These are phyloP conservation scores for Caenorhabditis briggsae DNA, from an alignment of 1,140 invertebrate species.

Conservation along the genomic window DNA sequence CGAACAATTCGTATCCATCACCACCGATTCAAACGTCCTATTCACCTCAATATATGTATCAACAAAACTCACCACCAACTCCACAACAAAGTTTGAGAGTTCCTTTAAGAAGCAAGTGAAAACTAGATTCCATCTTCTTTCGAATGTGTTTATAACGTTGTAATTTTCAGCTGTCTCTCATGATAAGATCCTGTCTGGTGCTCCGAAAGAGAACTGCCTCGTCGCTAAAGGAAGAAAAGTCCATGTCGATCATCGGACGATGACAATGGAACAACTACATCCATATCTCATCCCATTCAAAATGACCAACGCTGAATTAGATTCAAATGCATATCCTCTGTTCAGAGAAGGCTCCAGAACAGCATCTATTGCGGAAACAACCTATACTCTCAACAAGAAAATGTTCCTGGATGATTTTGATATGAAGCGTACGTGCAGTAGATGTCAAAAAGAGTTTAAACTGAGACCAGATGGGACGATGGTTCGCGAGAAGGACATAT, in stretches of 20 bases:
- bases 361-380: background rate
- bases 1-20: background rate
- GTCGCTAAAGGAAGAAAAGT: background rate
- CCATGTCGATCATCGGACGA: background rate
- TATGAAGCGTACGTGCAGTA: conserved; percentile 53
- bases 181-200: background rate
- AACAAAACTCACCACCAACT: background rate
- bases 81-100: conserved; percentile 1
- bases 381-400: conserved; percentile 15
- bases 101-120: background rate
- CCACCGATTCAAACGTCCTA: background rate
- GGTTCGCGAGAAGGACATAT: conserved; percentile 80
- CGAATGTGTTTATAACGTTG: background rate
- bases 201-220: background rate
- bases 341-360: no score
- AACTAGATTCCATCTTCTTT: background rate
- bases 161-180: conserved; percentile 42
- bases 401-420: conserved; percentile 48
- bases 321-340: background rate
- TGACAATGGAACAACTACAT: background rate
- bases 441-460: conserved; percentile 64
- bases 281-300: background rate
- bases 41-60: background rate
- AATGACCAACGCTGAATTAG: background rate
- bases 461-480: conserved; percentile 54